Evolutionary conservation across 2,888 invertebrate genomes (phyloP), one percentile per base, ranked within the genome.

Genomic region (Thereva unica): DNA sequence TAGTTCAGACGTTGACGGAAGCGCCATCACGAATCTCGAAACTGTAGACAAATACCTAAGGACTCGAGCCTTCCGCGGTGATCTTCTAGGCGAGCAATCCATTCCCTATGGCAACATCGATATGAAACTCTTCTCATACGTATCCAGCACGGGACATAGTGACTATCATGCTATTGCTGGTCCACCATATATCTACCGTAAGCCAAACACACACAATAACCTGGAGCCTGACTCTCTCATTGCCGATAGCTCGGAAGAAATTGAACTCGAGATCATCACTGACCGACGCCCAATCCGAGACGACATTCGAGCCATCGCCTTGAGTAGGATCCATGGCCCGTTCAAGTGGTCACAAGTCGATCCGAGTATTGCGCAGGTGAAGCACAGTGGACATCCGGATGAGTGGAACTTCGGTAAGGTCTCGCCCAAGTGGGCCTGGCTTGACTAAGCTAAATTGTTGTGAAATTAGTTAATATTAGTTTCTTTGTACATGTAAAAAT

Each of bases 21-120:
- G 73, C 7, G 74, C 78, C 40, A 68, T 81, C 5, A 78, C 75
- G 4, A 78, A 73, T 61, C 71, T 81, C 6, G 76, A 80, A 57
- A 75, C 77, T 1, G 75, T 80, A n/a, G 80, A 78, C 5, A 76
- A 75, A 56, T 77, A 74, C 52, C 68, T 81, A 66, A 75, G 78
- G 10, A 73, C 74, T 3, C 76, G 76, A 38, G 78, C 79, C 35
- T 81, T 80, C 68, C 79, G 81, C 2, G 81, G 81, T 0, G 81
- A 81, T 73, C 72, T 81, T 34, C 70, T 78, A 40, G 79, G 76
- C 4, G 79, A 80, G 0, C 75, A 78, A 61, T 76, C 78, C 1
- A 76, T 79, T 53, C 80, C 81, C 3, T 81, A 79, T 72, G 81
- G 81, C 42, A 81, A 81, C 66, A 81, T 79, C 47, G 81, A 81